Base-by-base conservation (phyloP, 2,797 vertebrate genomes). In the Lepilemur septentrionalis region DNA sequence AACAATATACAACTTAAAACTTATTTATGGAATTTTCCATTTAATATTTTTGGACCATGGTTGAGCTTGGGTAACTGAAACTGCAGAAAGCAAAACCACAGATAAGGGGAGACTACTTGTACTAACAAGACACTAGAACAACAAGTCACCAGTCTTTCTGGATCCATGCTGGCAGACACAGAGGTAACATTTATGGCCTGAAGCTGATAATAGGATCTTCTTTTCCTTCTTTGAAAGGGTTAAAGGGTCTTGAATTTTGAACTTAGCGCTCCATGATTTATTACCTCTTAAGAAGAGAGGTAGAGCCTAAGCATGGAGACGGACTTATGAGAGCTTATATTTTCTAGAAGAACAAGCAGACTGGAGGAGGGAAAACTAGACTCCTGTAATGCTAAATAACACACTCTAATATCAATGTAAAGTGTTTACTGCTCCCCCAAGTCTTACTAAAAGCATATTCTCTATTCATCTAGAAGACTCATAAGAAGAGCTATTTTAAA, bases 401-500 rank as follows among this genome's bases (percentile, higher is more conserved):
- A 84, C 7, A 84, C 8, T 93, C 63, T 15, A 89, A 46, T 7
- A 83, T 61, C 89, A 95, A 25, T 52, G n/a, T 80, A 48, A 85
- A 81, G 41, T 13, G 48, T 76, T 96, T 82, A 95, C 78, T 83
- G 69, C 38, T 95, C 88, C 65, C 72, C 59, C 35, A 96, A 72
- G 93, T 93, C 91, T 89, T 82, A 89, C 72, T 88, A 76, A 81
- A 73, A 91, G 48, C 46, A 89, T 46, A 52, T 50, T 84, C 65
- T 95, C 41, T 81, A 73, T 83, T 97, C 85, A 94, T 91, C 52
- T 90, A 59, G 14, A 83, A 91, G 95, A 89, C 75, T 89, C 65
- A 15, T n/a, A 92, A 95, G 72, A 93, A 88, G 41, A 95, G 70
- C 75, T 91, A 91, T 57, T 97, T 89, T 69, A 97, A 90, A 94